A percentile compares a stretch with the other conserved stretches of the same genome.
These are phyloP conservation scores for Arothron firmamentum DNA, from an alignment of 2,113 vertebrate species.

Conservation along the genomic window DNA sequence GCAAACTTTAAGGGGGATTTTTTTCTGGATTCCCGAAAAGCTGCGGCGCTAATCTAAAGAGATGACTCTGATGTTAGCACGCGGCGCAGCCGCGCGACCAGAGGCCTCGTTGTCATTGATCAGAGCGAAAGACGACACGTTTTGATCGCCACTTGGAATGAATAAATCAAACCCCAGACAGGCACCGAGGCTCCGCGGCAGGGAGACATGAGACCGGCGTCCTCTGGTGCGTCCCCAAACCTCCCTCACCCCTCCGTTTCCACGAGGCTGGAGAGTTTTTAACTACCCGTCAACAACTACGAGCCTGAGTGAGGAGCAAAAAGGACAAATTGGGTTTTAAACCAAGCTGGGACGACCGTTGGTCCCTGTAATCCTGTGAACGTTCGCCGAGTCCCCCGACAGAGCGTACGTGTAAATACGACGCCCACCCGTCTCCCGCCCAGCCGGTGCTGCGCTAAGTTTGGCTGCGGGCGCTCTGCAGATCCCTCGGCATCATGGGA, in stretches of 20 bases:
- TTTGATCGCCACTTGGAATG: slow-evolving; percentile 52
- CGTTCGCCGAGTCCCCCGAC: slow-evolving; percentile 50
- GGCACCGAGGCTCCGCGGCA: slow-evolving; percentile 1
- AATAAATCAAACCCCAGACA: slow-evolving; percentile 51
- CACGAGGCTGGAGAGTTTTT: slow-evolving; percentile 14
- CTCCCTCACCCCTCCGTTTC: neutral
- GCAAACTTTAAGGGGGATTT: no score
- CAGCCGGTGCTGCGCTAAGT: slow-evolving; percentile 62
- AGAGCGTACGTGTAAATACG: slow-evolving; percentile 62
- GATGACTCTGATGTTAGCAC: neutral
- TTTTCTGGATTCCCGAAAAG: no score
- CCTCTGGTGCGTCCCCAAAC: slow-evolving; percentile 1
- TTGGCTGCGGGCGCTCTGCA: slow-evolving; percentile 58
- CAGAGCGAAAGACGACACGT: slow-evolving; percentile 44
- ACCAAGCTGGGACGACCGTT: slow-evolving; percentile 19
- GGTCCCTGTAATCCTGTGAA: slow-evolving; percentile 48
- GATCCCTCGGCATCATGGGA: slow-evolving; percentile 63
- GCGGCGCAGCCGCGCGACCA: slow-evolving; percentile 32
- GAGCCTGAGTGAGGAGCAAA: neutral
- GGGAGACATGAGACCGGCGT: slow-evolving; percentile 24
- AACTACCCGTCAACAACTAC: no score
- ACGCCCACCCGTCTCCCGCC: slow-evolving; percentile 28
- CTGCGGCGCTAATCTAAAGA: no score
- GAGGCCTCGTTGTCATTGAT: slow-evolving; percentile 52
- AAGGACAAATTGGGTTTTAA: neutral